phyloP scores from a whole-genome alignment of 2,797 vertebrate genomes.

The Corythornis leucogaster region DNA sequence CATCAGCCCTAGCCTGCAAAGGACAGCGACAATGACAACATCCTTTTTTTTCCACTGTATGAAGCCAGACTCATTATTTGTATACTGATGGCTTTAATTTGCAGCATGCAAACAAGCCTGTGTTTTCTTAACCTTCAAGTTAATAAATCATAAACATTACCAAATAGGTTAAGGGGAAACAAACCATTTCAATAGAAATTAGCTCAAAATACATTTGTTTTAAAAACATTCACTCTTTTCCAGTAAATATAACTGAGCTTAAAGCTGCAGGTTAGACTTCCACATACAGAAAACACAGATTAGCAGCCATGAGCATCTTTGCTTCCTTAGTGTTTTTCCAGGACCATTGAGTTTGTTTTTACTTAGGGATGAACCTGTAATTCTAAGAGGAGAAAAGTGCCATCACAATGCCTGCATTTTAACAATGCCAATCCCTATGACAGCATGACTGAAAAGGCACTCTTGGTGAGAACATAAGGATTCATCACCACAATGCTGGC shows the following conservation, averaged over 20 bases:
- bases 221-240: not conserved
- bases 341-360: not conserved
- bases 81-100: conserved; percentile 53
- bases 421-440: not conserved
- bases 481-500: not conserved
- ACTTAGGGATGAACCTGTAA: not conserved
- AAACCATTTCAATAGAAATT: not conserved
- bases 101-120: conserved; percentile 10
- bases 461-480: not conserved
- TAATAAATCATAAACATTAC: conserved; percentile 14
- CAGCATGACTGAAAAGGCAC: not conserved
- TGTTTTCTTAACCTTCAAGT: conserved; percentile 49
- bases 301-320: not conserved
- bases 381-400: not conserved
- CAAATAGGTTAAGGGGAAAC: not conserved
- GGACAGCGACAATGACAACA: conserved; percentile 41
- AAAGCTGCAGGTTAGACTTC: not conserved
- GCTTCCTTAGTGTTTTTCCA: not conserved
- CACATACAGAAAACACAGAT: not conserved
- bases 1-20: conserved; percentile 44
- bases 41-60: not conserved
- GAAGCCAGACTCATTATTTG: conserved; percentile 30
- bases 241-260: not conserved
- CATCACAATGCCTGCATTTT: not conserved
- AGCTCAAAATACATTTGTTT: not conserved